Evolutionary conservation across 2,888 invertebrate genomes (phyloP), one percentile per base, ranked within the genome.

Genomic region (Rosalia funebris): DNA sequence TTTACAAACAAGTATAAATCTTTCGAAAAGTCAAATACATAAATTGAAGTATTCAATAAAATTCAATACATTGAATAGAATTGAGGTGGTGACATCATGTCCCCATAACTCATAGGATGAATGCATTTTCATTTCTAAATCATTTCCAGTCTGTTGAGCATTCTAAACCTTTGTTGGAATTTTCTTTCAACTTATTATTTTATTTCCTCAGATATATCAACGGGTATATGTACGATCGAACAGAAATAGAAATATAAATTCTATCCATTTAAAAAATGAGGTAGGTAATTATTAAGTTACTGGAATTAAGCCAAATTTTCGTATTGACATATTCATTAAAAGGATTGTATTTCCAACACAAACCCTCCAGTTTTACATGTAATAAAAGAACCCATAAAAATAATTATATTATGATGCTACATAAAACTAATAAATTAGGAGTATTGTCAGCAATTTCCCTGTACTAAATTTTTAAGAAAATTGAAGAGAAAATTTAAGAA

Each of bases 131-230:
- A 69, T 70, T 72, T 71, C 73, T 79, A 77, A 77, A 77, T 77
- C 78, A 77, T 76, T 76, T 77, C 71, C 75, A 75, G 72, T 75
- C 78, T 74, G 76, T 75, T 76, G 75, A 70, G 66, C 70, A 71
- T 68, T 71, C 70, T 67, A 65, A 69, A 68, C 71, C 72, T 73
- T 75, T 73, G 73, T 75, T 70, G 67, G 66, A 65, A 68, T 72
- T 74, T 70, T 67, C 70, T 68, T 70, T 65, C 59, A 67, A 60
- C 67, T 56, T 50, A 63, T 62, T 55, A 66, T 66, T 62, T 60
- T 57, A 58, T 62, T 62, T 58, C 42, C 20, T 16, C 32, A 15
- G 17, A 32, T 53, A 42, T 42, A 39, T 53, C 53, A 16, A 41
- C 31, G 5, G 32, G 17, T 34, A 34, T 7, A 25, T 7, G 25